Base-by-base conservation (phyloP, 2,113 vertebrate species). In the Rhadina sibilatrix region DNA sequence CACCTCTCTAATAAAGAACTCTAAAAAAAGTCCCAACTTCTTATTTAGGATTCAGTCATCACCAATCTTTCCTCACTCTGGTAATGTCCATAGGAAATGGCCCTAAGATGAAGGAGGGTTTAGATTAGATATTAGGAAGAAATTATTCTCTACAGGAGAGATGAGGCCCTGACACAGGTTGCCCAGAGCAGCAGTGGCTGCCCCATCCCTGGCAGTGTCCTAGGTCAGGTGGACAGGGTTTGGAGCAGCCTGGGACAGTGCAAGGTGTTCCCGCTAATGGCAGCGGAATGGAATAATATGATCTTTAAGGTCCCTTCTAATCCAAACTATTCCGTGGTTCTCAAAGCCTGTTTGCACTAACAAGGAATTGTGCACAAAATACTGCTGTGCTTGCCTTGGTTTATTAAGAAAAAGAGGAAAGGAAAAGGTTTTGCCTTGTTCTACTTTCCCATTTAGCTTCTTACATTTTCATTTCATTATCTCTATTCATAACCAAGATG, bases 51-150 rank as follows among this genome's bases (percentile, higher is more conserved):
- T 82, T 85, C 28, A 64, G 33, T 12, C 74, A 60, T 31, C 24
- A 25, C 0, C 0, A 60, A 16, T 56, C 44, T 44, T 30, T 38
- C 82, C 37, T 90, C 27, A 1, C 11, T 66, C 37, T 2, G 1
- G 9, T 28, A 83, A 69, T 5, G 17, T 13, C 74, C 54, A 40
- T 1, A 37, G 38, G 30, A 75, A 42, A 76, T 13, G 14, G 63
- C 40, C 40, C 25, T 27, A 30, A 31, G 3, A 47, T 40, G n/a
- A 47, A 53, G n/a, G n/a, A 37, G 12, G 44, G 44, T 61, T 76
- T 40, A 31, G 21, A 35, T 47, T 14, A 27, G 28, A 22, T 40
- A 40, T 15, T 24, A 40, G 21, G 24, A 68, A 61, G 21, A 31
- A 76, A 61, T 31, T 76, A 4, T 40, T 68, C 11, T 15, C n/a